These are phyloP conservation scores for Amaurobius ferox DNA, from an alignment of 2,888 invertebrate genomes.

Conservation along the genomic window DNA sequence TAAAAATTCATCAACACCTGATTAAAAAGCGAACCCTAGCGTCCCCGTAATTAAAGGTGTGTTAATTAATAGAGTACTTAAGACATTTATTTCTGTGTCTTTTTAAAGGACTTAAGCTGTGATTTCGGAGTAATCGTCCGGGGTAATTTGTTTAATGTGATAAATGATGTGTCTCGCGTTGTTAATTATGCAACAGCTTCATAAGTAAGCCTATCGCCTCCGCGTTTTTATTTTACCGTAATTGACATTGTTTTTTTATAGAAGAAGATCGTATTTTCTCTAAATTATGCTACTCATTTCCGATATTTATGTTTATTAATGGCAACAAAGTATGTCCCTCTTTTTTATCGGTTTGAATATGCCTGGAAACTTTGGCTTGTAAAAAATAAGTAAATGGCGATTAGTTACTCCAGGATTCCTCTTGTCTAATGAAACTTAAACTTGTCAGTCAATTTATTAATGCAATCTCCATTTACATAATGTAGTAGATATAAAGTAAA, in stretches of 20 bases:
- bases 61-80: constrained; percentile 72
- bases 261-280: constrained; percentile 36
- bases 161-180: constrained; percentile 70
- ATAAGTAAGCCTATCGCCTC: constrained; percentile 49
- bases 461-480: not conserved
- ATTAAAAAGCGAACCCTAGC: constrained; percentile 55
- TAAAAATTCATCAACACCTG: constrained; percentile 71
- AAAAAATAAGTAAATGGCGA: not conserved
- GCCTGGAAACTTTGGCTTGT: no score
- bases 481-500: no score
- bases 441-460: not conserved
- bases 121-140: constrained; percentile 70
- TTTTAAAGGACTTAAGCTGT: constrained; percentile 63
- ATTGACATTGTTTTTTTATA: constrained; percentile 37
- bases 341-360: not conserved
- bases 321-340: constrained; percentile 1
- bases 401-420: not conserved
- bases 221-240: constrained; percentile 29
- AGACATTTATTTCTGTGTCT: constrained; percentile 70
- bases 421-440: constrained; percentile 1
- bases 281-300: not conserved
- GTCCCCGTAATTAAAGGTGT: constrained; percentile 69
- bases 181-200: constrained; percentile 70
- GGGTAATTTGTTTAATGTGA: constrained; percentile 72
- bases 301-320: constrained; percentile 37